Conservation (phyloP, 2,113 vertebrate species). For the Callionymus lyra region DNA sequence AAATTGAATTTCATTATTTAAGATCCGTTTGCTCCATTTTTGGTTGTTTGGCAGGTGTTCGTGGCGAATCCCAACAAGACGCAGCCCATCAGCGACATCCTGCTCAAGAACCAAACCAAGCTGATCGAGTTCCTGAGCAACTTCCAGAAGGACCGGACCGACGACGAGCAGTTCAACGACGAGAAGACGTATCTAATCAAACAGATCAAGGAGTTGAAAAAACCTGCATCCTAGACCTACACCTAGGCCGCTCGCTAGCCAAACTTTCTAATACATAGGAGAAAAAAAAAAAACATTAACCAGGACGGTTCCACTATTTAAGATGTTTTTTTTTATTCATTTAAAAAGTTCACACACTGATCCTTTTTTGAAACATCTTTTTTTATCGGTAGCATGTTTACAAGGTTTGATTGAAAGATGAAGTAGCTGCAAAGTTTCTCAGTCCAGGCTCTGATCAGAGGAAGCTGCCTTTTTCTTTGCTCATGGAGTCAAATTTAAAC, state of each 20-base stretch:
- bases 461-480: too few species aligned
- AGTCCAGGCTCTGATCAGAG: too few species aligned
- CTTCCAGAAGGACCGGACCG: constrained; percentile 92
- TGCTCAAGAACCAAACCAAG: constrained; percentile 96
- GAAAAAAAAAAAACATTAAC: constrained; percentile 39
- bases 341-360: constrained; percentile 49
- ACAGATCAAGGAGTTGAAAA: constrained; percentile 97
- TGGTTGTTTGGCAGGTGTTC: constrained; percentile 73
- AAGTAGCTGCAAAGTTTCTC: too few species aligned
- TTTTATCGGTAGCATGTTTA: constrained; percentile 32
- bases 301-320: constrained; percentile 38
- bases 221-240: constrained; percentile 77
- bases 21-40: not conserved
- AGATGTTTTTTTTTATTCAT: constrained; percentile 42
- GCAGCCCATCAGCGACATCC: constrained; percentile 92
- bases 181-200: constrained; percentile 98
- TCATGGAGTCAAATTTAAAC: too few species aligned
- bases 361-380: constrained; percentile 20
- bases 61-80: constrained; percentile 95
- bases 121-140: constrained; percentile 95
- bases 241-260: constrained; percentile 12
- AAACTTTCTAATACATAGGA: constrained; percentile 57
- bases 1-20: not conserved
- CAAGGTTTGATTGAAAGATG: too few species aligned
- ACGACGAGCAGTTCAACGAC: constrained; percentile 96